A percentile compares a stretch with the other conserved stretches of the same genome.
Conservation (phyloP, 2,797 vertebrate genomes). For the Carduelis carduelis region DNA sequence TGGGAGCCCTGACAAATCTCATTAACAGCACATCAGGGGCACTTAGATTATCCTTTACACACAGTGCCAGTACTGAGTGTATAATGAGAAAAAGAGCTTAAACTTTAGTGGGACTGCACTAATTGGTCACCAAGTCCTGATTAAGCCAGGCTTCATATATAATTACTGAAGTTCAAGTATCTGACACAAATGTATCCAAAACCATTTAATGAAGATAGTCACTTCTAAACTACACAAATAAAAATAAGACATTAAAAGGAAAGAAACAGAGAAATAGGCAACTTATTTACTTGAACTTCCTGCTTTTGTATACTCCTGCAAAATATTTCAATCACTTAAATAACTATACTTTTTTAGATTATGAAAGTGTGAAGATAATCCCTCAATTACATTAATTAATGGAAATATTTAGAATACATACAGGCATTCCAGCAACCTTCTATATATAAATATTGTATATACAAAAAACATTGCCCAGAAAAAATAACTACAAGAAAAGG, state of each 20-base stretch:
- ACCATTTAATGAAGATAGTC: neutral
- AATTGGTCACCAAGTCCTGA: slow-evolving; percentile 53
- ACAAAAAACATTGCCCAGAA: neutral
- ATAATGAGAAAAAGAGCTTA: slow-evolving; percentile 58
- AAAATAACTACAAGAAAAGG: neutral
- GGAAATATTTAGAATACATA: neutral
- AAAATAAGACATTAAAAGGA: neutral
- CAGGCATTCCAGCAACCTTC: neutral
- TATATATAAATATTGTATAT: neutral
- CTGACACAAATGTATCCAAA: slow-evolving; percentile 3
- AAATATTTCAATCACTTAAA: neutral
- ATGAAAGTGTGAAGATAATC: neutral
- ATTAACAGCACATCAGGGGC: slow-evolving; percentile 68
- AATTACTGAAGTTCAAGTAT: slow-evolving; percentile 7
- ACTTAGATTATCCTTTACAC: slow-evolving; percentile 49
- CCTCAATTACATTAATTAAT: neutral
- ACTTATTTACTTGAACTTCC: neutral
- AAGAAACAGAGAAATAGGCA: neutral
- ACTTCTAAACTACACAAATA: neutral
- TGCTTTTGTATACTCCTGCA: neutral
- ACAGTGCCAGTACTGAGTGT: slow-evolving; percentile 31
- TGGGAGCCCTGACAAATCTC: slow-evolving; percentile 70
- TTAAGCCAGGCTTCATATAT: slow-evolving; percentile 24
- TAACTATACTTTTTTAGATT: neutral
- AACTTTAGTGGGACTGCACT: slow-evolving; percentile 54